Conservation (phyloP, 2,888 invertebrate species). For the Tinea trinotella region DNA sequence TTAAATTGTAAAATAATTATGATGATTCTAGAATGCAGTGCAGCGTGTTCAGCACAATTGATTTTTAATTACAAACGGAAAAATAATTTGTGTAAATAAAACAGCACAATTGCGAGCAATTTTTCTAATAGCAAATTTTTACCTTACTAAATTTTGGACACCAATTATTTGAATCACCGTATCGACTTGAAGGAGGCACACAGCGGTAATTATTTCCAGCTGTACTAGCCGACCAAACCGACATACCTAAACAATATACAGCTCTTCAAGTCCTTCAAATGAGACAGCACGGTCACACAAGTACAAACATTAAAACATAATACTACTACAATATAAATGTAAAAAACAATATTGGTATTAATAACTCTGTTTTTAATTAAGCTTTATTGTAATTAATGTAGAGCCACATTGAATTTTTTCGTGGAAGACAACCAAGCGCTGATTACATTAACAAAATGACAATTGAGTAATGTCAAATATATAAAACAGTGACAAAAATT, state of each 20-base stretch:
- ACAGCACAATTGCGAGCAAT: slow-evolving; percentile 9
- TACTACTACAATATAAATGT: neutral
- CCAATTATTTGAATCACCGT: slow-evolving; percentile 58
- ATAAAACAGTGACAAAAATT: too few species aligned
- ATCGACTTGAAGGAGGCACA: slow-evolving; percentile 55
- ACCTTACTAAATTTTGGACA: slow-evolving; percentile 65
- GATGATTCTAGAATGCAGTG: slow-evolving; percentile 3
- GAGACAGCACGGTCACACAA: slow-evolving; percentile 41
- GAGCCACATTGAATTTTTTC: neutral
- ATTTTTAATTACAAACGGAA: neutral
- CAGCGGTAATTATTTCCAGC: slow-evolving; percentile 68
- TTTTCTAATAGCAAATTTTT: slow-evolving; percentile 26
- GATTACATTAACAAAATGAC: too few species aligned
- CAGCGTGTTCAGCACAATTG: slow-evolving; percentile 2
- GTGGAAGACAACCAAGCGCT: neutral
- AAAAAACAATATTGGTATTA: neutral
- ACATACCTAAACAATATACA: slow-evolving; percentile 73
- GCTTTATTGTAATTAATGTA: neutral
- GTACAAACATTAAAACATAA: neutral
- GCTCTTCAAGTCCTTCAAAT: slow-evolving; percentile 45
- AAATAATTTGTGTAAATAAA: neutral
- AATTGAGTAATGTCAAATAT: too few species aligned
- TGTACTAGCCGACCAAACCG: slow-evolving; percentile 81
- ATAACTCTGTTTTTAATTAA: neutral
- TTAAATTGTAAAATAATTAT: neutral